Base-by-base conservation (phyloP, 2,113 vertebrate genomes). In the Pagrus major region DNA sequence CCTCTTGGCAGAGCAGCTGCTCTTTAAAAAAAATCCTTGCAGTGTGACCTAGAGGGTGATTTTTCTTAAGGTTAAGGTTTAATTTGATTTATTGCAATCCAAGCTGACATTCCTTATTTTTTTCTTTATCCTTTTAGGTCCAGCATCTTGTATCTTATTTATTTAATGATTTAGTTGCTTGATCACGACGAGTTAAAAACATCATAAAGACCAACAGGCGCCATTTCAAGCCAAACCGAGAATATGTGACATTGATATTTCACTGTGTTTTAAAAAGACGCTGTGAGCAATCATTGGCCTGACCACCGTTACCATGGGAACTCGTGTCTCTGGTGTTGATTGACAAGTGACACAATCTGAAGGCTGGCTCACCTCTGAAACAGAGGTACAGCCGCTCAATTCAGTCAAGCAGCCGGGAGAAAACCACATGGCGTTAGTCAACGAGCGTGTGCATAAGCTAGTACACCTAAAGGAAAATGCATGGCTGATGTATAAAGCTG, bases 251-350 rank as follows among this genome's bases (percentile, higher is more conserved):
- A 47, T n/a, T 20, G 52, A 83, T 67, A 67, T 75, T 75, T 81
- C 42, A 77, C 39, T 21, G 10, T 65, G 44, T 66, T 85, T 78
- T 35, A n/a, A 85, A 80, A 82, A 63, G 80, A 81, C 2, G 5
- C 31, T 52, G 49, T 64, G 63, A 83, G 85, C 79, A 87, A 76
- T 87, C 72, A 82, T 3, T 51, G 66, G 70, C 42, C 80, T 88
- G 77, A 86, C 82, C 82, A 82, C 49, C 37, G 91, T 94, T 92
- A 46, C 93, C 83, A 91, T 92, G 86, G 93, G 77, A 90, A 93
- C 92, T 1, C 46, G 9, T 73, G 63, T 78, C 76, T 89, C 42
- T 66, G 35, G 66, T 60, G 29, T 65, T 92, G 89, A 93, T 83
- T 92, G 88, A 94, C 88, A 89, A 71, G 51, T 70, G 55, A 68